Base-by-base conservation (phyloP, 35 echinoderm and acorn worm species). In the Apostichopus californicus region DNA sequence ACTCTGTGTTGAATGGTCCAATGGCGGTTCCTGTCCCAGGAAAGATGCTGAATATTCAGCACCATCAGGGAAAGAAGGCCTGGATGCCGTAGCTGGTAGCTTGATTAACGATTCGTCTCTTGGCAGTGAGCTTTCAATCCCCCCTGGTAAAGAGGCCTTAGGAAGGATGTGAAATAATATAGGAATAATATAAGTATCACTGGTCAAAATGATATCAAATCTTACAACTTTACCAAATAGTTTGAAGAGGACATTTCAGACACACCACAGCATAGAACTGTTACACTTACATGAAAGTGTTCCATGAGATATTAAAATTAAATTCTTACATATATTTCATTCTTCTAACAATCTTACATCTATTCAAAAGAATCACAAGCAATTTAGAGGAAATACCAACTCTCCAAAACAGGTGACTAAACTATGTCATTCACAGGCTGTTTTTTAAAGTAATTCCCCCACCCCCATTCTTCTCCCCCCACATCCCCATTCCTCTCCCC, bases 141-240 rank as follows among this genome's bases (percentile, higher is more conserved):
- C 20, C 18, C 85, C 85, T 66, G 85, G 85, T 22, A 87, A 65
- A 26, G 85, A 63, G 57, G 85, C 57, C 85, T 87, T 28, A 12
- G 52, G 21, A 68, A 23, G 1, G 64, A 17, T 21, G 60, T 23
- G 58, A 34, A 34, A 34, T 1, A 34, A 34, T 34, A 34, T 34
- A 34, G 28, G 2, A 1, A 34, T 21, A 4, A 78, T 9, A 78
- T 18, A 12, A 78, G 52, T 78, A 78, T 78, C 52, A 26, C 1
- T 77, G 25, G 18, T 24, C 6, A 17, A 21, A 77, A 24, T 77
- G n/a, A 72, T 77, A 9, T 6, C 4, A 17, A 77, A 24, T 21
- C 73, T 77, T 17, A 77, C 73, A 77, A 77, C 21, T 18, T 18
- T 20, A 18, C 21, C 28, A 34, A 34, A 34, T 34, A 34, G 28